These are phyloP conservation scores for Gortyna flavago DNA, from an alignment of 2,888 invertebrate species.

Conservation along the genomic window DNA sequence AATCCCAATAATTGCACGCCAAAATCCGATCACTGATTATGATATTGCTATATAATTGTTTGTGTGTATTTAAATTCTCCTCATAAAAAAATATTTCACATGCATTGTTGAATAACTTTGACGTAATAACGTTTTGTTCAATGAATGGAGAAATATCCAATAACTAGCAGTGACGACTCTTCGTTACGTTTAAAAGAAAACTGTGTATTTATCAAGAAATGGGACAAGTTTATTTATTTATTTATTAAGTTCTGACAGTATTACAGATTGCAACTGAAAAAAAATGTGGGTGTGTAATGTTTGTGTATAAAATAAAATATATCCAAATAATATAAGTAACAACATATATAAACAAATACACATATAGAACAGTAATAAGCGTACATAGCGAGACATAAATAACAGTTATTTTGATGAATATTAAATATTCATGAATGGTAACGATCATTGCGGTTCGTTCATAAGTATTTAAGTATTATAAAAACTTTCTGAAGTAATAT, in stretches of 20 bases:
- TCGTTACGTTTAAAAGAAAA: neutral
- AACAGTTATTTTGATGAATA: conserved; percentile 52
- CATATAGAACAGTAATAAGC: conserved; percentile 53
- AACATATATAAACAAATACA: conserved; percentile 47
- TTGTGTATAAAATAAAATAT: conserved; percentile 21
- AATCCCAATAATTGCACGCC: neutral
- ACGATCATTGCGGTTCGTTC: conserved; percentile 53
- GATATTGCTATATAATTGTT: conserved; percentile 6
- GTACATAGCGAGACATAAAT: conserved; percentile 51
- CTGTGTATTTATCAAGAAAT: neutral
- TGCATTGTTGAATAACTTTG: conserved; percentile 10
- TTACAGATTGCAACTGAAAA: neutral
- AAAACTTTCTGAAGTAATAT: neutral
- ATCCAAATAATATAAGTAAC: conserved; percentile 46
- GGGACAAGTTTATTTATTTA: no score
- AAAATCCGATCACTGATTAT: neutral
- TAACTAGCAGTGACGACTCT: neutral
- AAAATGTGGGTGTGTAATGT: conserved; percentile 16
- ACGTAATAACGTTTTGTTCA: neutral
- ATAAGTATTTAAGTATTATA: neutral
- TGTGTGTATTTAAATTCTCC: neutral
- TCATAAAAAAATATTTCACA: neutral
- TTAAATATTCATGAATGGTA: conserved; percentile 53
- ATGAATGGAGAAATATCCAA: neutral
- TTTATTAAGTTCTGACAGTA: neutral